Base-by-base conservation (phyloP, 2,797 vertebrate genomes). In the Esox lucius region DNA sequence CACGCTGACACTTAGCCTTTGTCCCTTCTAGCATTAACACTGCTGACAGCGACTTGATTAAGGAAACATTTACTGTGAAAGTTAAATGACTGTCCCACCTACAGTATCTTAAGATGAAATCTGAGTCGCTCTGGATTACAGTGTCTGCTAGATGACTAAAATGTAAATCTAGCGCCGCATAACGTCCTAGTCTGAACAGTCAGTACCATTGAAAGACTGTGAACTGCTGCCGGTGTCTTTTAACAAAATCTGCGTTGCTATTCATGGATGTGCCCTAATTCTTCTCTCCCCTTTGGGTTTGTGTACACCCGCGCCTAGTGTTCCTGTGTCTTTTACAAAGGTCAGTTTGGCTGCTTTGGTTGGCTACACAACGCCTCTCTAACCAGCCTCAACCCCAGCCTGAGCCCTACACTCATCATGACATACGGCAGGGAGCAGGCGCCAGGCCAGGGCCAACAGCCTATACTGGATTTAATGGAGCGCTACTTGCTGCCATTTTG, bases 201-300 rank as follows among this genome's bases (percentile, higher is more conserved):
- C 56, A 26, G 56, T 61, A 61, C 56, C 56, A 24, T 12, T 22
- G 4, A 19, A 70, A 49, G 69, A 53, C 69, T 24, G 31, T 61
- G 70, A 39, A 62, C 70, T 61, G 70, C 53, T 72, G 53, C 70
- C 59, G 33, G 70, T 72, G 70, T 59, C 28, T 56, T 72, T 33
- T 72, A 31, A 61, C 70, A 72, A 61, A 39, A 26, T 70, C 70
- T 3, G 28, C 22, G 70, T 72, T 28, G 28, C 31, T 66, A 28
- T 31, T 70, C n/a, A 24, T 49, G 12, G n/a, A 39, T 70, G n/a
- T 42, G 51, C 39, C 53, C 70, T 72, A 8, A 39, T 61, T 72
- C 24, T 24, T 33, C 61, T 15, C 70, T 26, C 11, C 53, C 70
- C 70, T 53, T 71, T 33, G 33, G 70, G 70, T 72, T 22, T 72